These are phyloP conservation scores for Leptopilina clavipes DNA, from an alignment of 1,140 invertebrate genomes.

Conservation along the genomic window DNA sequence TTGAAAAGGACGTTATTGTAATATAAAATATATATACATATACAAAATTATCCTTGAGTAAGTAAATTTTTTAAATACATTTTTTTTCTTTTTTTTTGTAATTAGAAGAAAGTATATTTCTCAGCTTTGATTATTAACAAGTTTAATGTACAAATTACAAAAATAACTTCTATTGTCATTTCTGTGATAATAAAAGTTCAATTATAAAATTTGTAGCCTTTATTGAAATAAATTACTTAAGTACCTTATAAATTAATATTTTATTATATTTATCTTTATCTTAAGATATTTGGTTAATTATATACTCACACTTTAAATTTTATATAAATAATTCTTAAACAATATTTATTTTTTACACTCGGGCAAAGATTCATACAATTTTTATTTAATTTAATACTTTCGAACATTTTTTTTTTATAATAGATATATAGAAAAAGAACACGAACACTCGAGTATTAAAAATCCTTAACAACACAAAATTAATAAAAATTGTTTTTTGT, in stretches of 20 bases:
- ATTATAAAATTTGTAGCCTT: background rate
- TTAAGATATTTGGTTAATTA: slow-evolving; percentile 49
- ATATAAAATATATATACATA: background rate
- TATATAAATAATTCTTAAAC: slow-evolving; percentile 21
- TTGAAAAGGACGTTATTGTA: too few relatives aligned
- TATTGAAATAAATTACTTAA: slow-evolving; percentile 8
- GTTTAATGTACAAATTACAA: slow-evolving; percentile 11
- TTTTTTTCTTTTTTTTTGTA: background rate
- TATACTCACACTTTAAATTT: slow-evolving; percentile 17
- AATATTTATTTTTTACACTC: slow-evolving; percentile 11
- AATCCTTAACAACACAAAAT: background rate
- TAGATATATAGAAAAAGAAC: background rate
- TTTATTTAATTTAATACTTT: background rate
- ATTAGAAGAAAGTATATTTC: background rate
- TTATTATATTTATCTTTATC: background rate
- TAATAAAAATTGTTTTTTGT: too few relatives aligned
- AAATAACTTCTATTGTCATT: slow-evolving; percentile 44
- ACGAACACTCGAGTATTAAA: background rate
- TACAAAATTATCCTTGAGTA: background rate
- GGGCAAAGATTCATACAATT: slow-evolving; percentile 17
- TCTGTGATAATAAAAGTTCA: slow-evolving; percentile 43
- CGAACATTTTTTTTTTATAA: background rate
- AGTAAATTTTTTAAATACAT: too few relatives aligned
- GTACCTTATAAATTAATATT: slow-evolving; percentile 25
- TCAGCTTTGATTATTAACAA: background rate